Evolutionary conservation across 2,113 vertebrate species (phyloP).

Genomic region (Archocentrus centrarchus): DNA sequence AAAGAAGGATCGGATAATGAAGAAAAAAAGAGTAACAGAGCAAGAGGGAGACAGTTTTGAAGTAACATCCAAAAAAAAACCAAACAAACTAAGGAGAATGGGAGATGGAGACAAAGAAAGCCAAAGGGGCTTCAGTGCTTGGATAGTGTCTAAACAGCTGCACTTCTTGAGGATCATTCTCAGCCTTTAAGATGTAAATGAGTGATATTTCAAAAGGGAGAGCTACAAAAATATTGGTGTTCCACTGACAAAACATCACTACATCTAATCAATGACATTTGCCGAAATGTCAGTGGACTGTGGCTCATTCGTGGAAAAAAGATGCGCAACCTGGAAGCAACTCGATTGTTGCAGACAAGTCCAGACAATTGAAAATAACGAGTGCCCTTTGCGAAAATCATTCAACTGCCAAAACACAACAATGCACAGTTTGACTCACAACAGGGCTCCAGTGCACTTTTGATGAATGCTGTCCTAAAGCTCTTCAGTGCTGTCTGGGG

Average conservation of each 20-base stretch:
- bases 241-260: constrained; percentile 2
- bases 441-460: not conserved
- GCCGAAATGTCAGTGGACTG: constrained; percentile 27
- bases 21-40: constrained; percentile 3
- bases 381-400: not conserved
- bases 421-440: not conserved
- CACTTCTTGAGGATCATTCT: not conserved
- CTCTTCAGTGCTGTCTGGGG: not conserved
- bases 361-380: constrained; percentile 7
- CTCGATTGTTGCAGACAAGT: not conserved
- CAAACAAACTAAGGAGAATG: not conserved
- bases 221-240: not conserved
- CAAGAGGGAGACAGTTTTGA: not conserved
- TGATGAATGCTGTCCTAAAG: constrained; percentile 11
- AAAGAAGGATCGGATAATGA: not conserved
- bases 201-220: not conserved
- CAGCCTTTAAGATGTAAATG: not conserved
- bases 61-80: constrained; percentile 11
- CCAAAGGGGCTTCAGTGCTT: not conserved
- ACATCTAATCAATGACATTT: constrained; percentile 33
- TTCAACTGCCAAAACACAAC: not conserved
- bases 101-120: not conserved
- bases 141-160: not conserved
- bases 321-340: constrained; percentile 3
- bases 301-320: not conserved